Conservation (phyloP, 2,888 invertebrate genomes). For the Brenthis ino region DNA sequence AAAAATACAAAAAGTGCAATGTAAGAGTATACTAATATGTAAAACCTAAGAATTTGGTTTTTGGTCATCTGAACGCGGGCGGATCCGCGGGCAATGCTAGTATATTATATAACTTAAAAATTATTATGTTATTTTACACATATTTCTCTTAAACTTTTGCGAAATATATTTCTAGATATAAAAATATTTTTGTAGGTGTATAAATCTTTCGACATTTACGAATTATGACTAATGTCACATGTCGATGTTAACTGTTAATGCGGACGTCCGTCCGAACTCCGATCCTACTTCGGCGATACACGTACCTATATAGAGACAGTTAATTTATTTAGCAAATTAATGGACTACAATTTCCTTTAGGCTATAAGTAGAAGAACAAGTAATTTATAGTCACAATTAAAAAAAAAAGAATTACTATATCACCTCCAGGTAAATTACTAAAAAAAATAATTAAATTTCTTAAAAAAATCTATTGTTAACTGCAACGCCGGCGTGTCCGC, state of each 20-base stretch:
- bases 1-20: too few species aligned
- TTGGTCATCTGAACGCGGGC: too few species aligned
- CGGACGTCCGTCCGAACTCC: conserved; percentile 35
- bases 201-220: conserved; percentile 5
- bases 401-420: too few species aligned
- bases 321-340: conserved; percentile 19
- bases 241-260: conserved; percentile 22
- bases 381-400: not conserved
- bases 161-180: too few species aligned
- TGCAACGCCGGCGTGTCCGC: too few species aligned
- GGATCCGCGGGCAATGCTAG: too few species aligned
- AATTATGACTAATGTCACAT: conserved; percentile 29
- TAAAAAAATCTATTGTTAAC: too few species aligned
- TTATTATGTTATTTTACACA: not conserved
- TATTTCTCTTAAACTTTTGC: too few species aligned
- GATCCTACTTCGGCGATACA: conserved; percentile 33
- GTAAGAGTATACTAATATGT: too few species aligned
- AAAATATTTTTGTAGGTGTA: not conserved
- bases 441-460: too few species aligned
- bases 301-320: conserved; percentile 31
- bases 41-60: too few species aligned
- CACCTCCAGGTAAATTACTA: too few species aligned
- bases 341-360: conserved; percentile 14
- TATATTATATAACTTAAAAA: not conserved
- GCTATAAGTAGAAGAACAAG: not conserved